Percentiles rank a stretch among this genome's conserved stretches.
Evolutionary conservation across 2,888 invertebrate genomes (phyloP).

Genomic region (Thereva nobilitata): DNA sequence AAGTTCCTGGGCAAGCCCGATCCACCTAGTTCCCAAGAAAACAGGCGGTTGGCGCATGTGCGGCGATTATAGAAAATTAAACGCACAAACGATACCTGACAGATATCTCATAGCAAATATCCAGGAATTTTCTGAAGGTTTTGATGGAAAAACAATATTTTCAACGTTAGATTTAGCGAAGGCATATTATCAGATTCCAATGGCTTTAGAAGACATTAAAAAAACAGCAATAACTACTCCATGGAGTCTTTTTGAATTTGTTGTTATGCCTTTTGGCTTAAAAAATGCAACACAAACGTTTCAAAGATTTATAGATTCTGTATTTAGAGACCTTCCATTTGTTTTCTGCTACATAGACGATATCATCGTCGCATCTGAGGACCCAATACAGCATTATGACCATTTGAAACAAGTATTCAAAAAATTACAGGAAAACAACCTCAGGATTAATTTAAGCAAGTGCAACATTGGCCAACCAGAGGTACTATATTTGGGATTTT

Average conservation of each 20-base stretch:
- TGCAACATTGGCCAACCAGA: neutral
- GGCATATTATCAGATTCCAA: slow-evolving; percentile 53
- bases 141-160: slow-evolving; percentile 39
- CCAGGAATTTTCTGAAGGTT: slow-evolving; percentile 37
- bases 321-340: slow-evolving; percentile 45
- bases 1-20: slow-evolving; percentile 54
- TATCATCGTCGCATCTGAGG: slow-evolving; percentile 38
- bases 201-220: slow-evolving; percentile 48
- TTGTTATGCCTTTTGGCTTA: slow-evolving; percentile 48
- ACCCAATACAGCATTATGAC: neutral
- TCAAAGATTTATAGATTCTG: slow-evolving; percentile 50
- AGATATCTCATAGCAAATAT: slow-evolving; percentile 47
- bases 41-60: slow-evolving; percentile 50
- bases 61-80: slow-evolving; percentile 49
- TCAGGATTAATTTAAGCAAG: slow-evolving; percentile 8
- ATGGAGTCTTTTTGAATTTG: slow-evolving; percentile 51
- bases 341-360: slow-evolving; percentile 48
- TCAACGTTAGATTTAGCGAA: slow-evolving; percentile 44
- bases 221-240: slow-evolving; percentile 54
- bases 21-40: slow-evolving; percentile 49
- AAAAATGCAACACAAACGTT: slow-evolving; percentile 53
- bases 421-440: neutral
- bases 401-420: neutral
- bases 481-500: neutral
- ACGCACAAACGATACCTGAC: slow-evolving; percentile 49